Conservation (phyloP, 2,113 vertebrate genomes). For the Marcusenius ussheri region DNA sequence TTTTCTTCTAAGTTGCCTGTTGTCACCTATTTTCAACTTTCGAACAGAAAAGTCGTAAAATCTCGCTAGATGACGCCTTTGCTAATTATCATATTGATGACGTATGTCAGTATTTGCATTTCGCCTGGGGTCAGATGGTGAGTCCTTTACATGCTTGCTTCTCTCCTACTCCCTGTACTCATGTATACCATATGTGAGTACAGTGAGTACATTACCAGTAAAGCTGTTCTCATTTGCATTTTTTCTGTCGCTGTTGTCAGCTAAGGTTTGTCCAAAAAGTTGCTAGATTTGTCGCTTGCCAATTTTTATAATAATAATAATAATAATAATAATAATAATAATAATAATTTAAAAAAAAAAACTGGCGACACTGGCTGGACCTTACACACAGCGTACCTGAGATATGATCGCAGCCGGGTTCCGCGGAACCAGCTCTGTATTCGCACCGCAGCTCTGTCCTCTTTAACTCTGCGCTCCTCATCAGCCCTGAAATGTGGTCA, state of each 20-base stretch:
- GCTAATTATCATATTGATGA: not conserved
- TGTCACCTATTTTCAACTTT: not conserved
- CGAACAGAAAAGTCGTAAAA: not conserved
- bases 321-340: too few species aligned
- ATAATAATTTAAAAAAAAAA: not conserved
- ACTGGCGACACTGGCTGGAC: not conserved
- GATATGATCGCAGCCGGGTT: constrained; percentile 63
- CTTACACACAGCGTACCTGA: constrained; percentile 64
- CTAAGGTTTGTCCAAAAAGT: not conserved
- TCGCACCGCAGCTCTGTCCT: constrained; percentile 61
- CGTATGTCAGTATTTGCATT: not conserved
- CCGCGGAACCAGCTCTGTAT: constrained; percentile 88
- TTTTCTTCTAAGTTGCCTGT: not conserved
- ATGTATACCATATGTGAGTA: not conserved
- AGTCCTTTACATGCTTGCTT: not conserved
- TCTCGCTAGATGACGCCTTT: not conserved
- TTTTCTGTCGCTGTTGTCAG: not conserved
- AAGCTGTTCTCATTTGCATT: not conserved
- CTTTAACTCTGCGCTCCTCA: constrained; percentile 57
- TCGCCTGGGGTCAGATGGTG: not conserved
- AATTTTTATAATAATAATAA: not conserved
- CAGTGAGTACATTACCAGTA: not conserved
- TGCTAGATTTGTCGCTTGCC: not conserved
- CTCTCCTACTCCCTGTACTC: not conserved
- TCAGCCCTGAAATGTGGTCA: constrained; percentile 55